Percentiles rank a stretch among this genome's conserved stretches.
Conservation (phyloP, 2,113 vertebrate species). For the Heterotilapia buettikoferi region DNA sequence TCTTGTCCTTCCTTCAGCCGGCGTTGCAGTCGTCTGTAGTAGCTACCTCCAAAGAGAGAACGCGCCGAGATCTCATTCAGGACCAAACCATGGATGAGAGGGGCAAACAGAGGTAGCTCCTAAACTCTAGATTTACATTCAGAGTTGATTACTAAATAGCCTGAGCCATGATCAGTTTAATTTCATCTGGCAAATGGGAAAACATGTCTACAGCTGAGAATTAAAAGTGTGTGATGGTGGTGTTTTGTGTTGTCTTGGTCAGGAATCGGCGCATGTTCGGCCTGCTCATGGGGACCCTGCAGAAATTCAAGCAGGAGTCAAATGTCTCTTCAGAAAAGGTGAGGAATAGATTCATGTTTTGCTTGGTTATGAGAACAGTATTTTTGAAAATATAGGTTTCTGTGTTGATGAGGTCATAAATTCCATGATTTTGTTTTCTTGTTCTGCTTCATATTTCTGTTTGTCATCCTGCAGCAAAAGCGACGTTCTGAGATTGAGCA, state of each 20-base stretch:
- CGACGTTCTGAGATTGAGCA: slow-evolving; percentile 94
- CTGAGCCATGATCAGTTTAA: not conserved
- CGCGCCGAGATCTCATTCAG: slow-evolving; percentile 98
- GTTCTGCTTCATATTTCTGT: not conserved
- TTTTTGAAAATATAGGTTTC: not conserved
- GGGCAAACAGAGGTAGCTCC: slow-evolving; percentile 90
- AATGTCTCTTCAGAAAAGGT: slow-evolving; percentile 92
- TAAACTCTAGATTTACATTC: not conserved
- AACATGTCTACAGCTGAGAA: not conserved
- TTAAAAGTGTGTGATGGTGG: not conserved
- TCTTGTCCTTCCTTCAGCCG: slow-evolving; percentile 71
- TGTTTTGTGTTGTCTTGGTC: not conserved
- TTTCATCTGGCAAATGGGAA: not conserved
- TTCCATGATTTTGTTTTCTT: not conserved
- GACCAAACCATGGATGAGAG: slow-evolving; percentile 99
- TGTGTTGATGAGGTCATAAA: not conserved
- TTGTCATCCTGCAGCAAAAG: slow-evolving; percentile 78
- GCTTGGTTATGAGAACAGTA: not conserved
- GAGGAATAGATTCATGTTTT: not conserved
- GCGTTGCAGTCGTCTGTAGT: slow-evolving; percentile 99
- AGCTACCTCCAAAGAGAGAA: slow-evolving; percentile 99
- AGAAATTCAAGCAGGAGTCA: slow-evolving; percentile 98
- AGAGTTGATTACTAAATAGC: no score
- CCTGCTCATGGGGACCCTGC: slow-evolving; percentile 98
- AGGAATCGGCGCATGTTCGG: slow-evolving; percentile 99